Evolutionary conservation across 2,888 invertebrate species (phyloP), one percentile per base, ranked within the genome.

Genomic region (Anticlea derivata): DNA sequence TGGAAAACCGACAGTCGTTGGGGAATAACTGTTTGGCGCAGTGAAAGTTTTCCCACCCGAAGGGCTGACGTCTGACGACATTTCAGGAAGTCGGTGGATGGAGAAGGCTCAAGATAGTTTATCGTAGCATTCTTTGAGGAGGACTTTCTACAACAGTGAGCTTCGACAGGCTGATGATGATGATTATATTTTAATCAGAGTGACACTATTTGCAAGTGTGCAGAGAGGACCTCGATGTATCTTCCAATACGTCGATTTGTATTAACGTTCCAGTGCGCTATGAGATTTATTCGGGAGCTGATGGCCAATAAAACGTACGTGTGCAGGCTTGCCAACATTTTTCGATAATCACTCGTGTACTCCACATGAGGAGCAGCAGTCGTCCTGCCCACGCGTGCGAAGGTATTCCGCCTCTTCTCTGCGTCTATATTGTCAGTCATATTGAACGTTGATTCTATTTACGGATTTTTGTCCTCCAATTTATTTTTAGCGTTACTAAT

Each of bases 331-430:
- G 73, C 72, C 73, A 75, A 61, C 44, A 68, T 48, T 61, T 69
- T 66, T 66, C 34, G 37, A 31, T 60, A 48, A 47, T 23, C 60
- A 30, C 12, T 56, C 34, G 23, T 24, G 37, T 26, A 58, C 53
- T 50, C 64, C 68, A 76, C 63, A 57, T 56, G 62, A 60, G 53
- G 57, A 60, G 58, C 66, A 59, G 50, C 58, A 62, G 57, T 59
- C 50, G 48, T 38, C 50, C 64, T 57, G 55, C 85, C 85, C 79
- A 86, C 85, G 80, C 81, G 58, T 63, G 66, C 58, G 65, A 60
- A 73, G 75, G 73, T 80, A 82, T 79, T 78, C 53, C 56, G 59
- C 58, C 61, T 63, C 65, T 67, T 61, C 60, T 63, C 50, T 47
- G 53, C 50, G 53, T 66, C 55, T 63, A 51, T 61, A 53, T 63